A percentile compares a stretch with the other conserved stretches of the same genome.
These are phyloP conservation scores for Flexamia atlantica DNA, from an alignment of 2,888 invertebrate genomes.

Conservation along the genomic window DNA sequence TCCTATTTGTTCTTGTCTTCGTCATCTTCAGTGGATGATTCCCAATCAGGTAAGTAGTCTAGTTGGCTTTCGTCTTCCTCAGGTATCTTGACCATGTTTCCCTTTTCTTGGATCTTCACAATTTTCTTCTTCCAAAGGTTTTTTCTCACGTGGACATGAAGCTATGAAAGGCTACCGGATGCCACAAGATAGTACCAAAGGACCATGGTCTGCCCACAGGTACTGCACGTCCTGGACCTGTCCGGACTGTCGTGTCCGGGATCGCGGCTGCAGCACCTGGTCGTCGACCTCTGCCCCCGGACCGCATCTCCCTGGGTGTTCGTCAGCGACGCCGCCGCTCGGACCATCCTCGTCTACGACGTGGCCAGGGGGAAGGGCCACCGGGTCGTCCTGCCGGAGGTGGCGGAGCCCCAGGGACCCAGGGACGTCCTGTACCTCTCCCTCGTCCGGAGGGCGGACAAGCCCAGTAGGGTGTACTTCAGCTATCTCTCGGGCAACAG, in stretches of 20 bases:
- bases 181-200: too few relatives aligned
- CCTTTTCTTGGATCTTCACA: too few relatives aligned
- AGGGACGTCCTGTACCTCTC: conserved; percentile 80
- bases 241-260: conserved; percentile 78
- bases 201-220: conserved; percentile 66
- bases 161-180: background rate
- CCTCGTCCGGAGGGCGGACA: conserved; percentile 77
- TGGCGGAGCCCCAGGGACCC: conserved; percentile 68
- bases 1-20: too few relatives aligned
- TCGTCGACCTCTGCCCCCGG: conserved; percentile 79
- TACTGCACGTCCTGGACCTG: conserved; percentile 81
- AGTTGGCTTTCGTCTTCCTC: too few relatives aligned
- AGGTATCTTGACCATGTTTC: too few relatives aligned
- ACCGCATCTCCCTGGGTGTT: conserved; percentile 73
- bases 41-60: too few relatives aligned
- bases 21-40: too few relatives aligned
- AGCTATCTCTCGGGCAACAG: conserved; percentile 79
- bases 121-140: too few relatives aligned
- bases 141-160: background rate
- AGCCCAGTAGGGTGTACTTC: conserved; percentile 79
- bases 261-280: conserved; percentile 83
- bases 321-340: conserved; percentile 83
- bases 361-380: conserved; percentile 79
- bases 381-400: conserved; percentile 79
- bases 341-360: conserved; percentile 83